phyloP scores from a whole-genome alignment of 2,113 vertebrate species.

The Naja naja region DNA sequence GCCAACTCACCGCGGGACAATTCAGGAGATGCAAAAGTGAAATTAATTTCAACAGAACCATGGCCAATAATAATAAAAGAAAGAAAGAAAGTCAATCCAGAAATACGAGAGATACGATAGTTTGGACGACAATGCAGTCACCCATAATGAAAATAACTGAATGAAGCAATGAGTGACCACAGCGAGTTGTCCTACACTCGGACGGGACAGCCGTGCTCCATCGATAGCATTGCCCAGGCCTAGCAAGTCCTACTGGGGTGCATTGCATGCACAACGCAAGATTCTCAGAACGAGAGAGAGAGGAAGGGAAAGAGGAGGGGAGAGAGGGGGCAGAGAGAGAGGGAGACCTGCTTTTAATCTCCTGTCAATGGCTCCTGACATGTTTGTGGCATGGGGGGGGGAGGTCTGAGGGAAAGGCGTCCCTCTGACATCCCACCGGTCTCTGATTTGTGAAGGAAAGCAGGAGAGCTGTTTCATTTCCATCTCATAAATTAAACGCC shows the following conservation, averaged over 20 bases:
- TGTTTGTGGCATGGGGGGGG: not conserved
- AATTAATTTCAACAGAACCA: not conserved
- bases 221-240: no score
- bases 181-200: not conserved
- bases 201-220: not conserved
- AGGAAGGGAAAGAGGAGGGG: no score
- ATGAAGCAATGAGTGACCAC: not conserved
- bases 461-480: not conserved
- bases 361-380: not conserved
- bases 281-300: not conserved
- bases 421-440: not conserved
- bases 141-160: not conserved
- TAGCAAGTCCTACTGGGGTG: not conserved
- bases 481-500: not conserved
- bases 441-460: not conserved
- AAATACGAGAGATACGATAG: not conserved
- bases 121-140: not conserved
- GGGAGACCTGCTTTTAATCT: not conserved
- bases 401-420: fast-evolving
- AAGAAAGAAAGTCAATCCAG: not conserved
- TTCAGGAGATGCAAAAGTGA: not conserved
- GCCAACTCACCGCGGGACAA: not conserved
- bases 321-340: fast-evolving
- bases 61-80: not conserved
- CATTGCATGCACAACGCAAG: no score